A percentile compares a stretch with the other conserved stretches of the same genome.
Evolutionary conservation across 2,888 invertebrate species (phyloP).

Genomic region (Bimastos eiseni): DNA sequence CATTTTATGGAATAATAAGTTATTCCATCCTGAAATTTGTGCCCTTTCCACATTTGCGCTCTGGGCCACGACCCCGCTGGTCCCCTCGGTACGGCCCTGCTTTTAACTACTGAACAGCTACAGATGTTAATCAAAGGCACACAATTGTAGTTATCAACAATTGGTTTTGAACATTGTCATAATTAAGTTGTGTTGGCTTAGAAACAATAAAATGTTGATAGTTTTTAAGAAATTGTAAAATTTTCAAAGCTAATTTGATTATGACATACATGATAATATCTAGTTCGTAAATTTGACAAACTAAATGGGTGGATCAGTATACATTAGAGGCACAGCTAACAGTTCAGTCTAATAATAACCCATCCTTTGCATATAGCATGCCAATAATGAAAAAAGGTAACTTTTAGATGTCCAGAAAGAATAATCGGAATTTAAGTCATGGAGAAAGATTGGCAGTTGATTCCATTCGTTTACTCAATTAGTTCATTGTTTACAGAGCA

Average conservation of each 20-base stretch:
- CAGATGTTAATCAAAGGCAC: background rate
- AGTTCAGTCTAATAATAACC: background rate
- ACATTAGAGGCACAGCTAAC: background rate
- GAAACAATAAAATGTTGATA: background rate
- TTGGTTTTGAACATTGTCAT: no score
- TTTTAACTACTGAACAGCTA: no score
- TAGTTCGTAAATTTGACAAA: background rate
- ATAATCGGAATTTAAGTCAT: background rate
- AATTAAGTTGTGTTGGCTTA: background rate
- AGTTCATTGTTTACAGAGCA: background rate
- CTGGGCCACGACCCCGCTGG: no score
- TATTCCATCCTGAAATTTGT: no score
- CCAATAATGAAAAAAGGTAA: background rate
- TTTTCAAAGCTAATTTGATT: background rate
- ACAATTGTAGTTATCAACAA: no score
- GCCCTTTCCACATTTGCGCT: no score
- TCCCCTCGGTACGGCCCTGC: no score
- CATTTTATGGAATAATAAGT: no score
- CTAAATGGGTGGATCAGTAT: background rate
- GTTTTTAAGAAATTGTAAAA: background rate
- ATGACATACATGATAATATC: background rate
- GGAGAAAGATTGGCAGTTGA: background rate
- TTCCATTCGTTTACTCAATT: background rate
- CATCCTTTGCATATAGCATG: background rate
- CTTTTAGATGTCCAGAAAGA: background rate